Evolutionary conservation across 2,113 vertebrate species (phyloP).

Genomic region (Hydrochoerus hydrochaeris): DNA sequence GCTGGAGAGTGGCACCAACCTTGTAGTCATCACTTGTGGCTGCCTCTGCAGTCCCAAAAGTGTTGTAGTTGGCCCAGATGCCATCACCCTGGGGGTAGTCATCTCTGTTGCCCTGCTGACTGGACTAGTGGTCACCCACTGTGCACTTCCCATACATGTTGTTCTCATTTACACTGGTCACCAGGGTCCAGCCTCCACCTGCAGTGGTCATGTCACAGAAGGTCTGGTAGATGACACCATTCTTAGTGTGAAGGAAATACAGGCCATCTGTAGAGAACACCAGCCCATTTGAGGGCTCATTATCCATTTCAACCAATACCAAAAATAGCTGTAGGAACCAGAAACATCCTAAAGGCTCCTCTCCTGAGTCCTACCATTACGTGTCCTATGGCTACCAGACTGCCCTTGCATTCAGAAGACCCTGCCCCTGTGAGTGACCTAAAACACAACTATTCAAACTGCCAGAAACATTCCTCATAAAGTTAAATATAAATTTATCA

Average conservation of each 20-base stretch:
- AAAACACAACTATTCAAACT: background rate
- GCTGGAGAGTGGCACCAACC: too few species aligned
- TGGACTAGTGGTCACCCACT: too few species aligned
- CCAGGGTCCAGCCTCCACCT: too few species aligned
- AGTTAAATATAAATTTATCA: background rate
- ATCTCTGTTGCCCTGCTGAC: too few species aligned
- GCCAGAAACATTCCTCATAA: background rate
- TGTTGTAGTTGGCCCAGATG: too few species aligned
- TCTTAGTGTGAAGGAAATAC: background rate
- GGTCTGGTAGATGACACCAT: slow-evolving; percentile 77
- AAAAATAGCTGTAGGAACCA: background rate
- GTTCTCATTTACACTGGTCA: too few species aligned
- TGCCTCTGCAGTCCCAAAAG: too few species aligned
- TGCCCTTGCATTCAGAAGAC: background rate
- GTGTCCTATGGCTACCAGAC: background rate
- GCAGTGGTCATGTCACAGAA: slow-evolving; percentile 86
- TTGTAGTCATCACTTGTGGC: too few species aligned
- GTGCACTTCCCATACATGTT: too few species aligned
- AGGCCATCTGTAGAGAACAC: slow-evolving; percentile 70
- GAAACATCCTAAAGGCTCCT: background rate
- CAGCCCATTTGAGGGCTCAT: background rate
- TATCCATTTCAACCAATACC: background rate
- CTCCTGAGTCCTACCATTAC: too few species aligned
- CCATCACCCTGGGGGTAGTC: too few species aligned
- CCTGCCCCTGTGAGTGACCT: background rate